Conservation (phyloP, 2,888 invertebrate genomes). For the Ormyrus nitidulus region DNA sequence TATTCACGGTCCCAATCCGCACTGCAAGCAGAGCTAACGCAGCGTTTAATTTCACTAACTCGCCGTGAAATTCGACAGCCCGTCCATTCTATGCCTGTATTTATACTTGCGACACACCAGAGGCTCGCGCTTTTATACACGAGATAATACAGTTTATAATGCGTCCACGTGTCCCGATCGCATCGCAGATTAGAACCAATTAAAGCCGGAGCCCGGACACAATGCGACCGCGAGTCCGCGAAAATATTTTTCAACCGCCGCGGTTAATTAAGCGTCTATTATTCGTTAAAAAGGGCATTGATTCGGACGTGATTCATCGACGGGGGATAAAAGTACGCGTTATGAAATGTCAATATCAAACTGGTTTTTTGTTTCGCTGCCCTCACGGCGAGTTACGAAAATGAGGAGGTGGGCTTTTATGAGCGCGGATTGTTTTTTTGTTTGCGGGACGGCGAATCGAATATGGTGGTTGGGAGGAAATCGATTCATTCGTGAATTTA, state of each 20-base stretch:
- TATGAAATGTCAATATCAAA: conserved; percentile 36
- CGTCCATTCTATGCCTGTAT: neutral
- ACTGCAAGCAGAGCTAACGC: neutral
- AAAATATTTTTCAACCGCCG: conserved; percentile 26
- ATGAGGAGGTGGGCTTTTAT: conserved; percentile 18
- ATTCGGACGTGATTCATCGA: conserved; percentile 26
- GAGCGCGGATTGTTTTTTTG: neutral
- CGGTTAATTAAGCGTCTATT: conserved; percentile 33
- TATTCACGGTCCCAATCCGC: too few relatives aligned
- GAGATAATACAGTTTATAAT: conserved; percentile 33
- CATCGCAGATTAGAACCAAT: conserved; percentile 45
- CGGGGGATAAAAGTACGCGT: neutral
- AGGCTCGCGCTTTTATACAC: conserved; percentile 10
- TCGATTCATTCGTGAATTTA: conserved; percentile 7
- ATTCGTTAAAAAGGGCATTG: conserved; percentile 5
- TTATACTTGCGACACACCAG: conserved; percentile 19
- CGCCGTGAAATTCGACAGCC: conserved; percentile 4
- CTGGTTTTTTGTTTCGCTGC: neutral
- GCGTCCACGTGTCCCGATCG: conserved; percentile 1
- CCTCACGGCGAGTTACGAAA: conserved; percentile 22
- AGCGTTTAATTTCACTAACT: conserved; percentile 20
- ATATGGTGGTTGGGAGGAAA: neutral
- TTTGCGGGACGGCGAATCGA: neutral
- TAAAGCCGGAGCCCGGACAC: conserved; percentile 31
- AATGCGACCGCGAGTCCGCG: conserved; percentile 17